Base-by-base conservation (phyloP, 2,113 vertebrate species). In the Micronycteris hirsuta region DNA sequence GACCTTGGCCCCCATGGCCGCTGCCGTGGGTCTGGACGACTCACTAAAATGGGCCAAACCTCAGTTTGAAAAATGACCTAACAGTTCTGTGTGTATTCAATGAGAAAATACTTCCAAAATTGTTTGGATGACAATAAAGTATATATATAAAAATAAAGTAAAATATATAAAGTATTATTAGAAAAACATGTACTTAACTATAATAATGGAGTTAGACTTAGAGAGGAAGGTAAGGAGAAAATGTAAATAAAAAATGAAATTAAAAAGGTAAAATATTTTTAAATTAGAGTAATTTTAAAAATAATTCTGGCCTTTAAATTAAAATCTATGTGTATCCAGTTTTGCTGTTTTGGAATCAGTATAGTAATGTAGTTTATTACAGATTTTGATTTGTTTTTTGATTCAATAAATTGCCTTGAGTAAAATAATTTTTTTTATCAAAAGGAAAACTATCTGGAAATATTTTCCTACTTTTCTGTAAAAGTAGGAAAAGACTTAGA, bases 401-500 rank as follows among this genome's bases (percentile, higher is more conserved):
- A 61, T 4, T 73, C 17, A 86, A 43, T 86, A 63, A 38, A 82
- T 74, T 82, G 93, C 86, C 92, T 91, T 88, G 84, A 88, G 65
- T 96, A 97, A 97, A 95, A 78, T 73, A 70, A 63, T 28, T 94
- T 91, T 16, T 86, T 94, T 71, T 28, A 94, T 3, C 5, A 26
- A 7, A 0, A 76, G 4, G 5, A 0, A 73, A 95, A 7, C 71
- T 93, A 31, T 77, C 19, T 96, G 56, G 28, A 78, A 85, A 89
- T 95, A 49, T 78, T 96, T 95, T 85, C 41, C 91, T 89, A 83
- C 84, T 0, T 97, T 96, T 96, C 95, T 47, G 81, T 81, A 45
- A 94, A 97, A 97, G n/a, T n/a, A n/a, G n/a, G n/a, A n/a, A 94
- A 97, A 91, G 33, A 31, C 61, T 63, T 31, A 73, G 67, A 73